These are phyloP conservation scores for Pseudanteris insignis DNA, from an alignment of 2,888 invertebrate genomes.

Conservation along the genomic window DNA sequence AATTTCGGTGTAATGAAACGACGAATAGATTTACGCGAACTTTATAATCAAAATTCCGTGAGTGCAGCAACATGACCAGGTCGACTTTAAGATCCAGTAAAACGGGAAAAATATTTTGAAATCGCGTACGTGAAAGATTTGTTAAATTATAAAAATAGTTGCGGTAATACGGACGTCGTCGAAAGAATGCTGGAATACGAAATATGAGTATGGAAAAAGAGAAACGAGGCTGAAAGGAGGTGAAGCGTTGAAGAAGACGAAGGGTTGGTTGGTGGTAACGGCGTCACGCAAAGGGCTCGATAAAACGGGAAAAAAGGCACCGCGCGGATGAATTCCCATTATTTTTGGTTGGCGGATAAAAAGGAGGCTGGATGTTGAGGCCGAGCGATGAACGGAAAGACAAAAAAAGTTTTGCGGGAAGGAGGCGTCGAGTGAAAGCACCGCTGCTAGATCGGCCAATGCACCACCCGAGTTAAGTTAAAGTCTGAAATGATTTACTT, in stretches of 20 bases:
- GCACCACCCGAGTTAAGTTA: too few species aligned
- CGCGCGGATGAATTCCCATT: conserved; percentile 11
- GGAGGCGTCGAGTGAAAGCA: conserved; percentile 5
- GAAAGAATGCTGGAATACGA: neutral
- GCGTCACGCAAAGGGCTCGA: conserved; percentile 3
- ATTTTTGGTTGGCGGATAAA: conserved; percentile 26
- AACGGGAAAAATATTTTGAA: too few species aligned
- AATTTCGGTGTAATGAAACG: too few species aligned
- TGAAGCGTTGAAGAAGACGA: neutral
- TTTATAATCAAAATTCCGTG: too few species aligned
- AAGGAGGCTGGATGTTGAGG: conserved; percentile 23
- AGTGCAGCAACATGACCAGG: too few species aligned
- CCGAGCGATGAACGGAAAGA: conserved; percentile 21
- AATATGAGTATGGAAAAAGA: too few species aligned
- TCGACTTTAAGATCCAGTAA: too few species aligned
- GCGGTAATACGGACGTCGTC: neutral
- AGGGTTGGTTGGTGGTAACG: conserved; percentile 6
- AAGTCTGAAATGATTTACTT: too few species aligned
- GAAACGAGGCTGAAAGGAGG: neutral
- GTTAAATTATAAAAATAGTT: too few species aligned
- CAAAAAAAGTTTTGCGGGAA: conserved; percentile 20
- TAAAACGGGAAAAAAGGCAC: conserved; percentile 9
- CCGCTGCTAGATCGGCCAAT: conserved; percentile 1
- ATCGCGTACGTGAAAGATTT: too few species aligned
- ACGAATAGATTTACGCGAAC: too few species aligned